Evolutionary conservation across 2,797 vertebrate species (phyloP), one percentile per base, ranked within the genome.

Genomic region (Rhinichthys osculus): DNA sequence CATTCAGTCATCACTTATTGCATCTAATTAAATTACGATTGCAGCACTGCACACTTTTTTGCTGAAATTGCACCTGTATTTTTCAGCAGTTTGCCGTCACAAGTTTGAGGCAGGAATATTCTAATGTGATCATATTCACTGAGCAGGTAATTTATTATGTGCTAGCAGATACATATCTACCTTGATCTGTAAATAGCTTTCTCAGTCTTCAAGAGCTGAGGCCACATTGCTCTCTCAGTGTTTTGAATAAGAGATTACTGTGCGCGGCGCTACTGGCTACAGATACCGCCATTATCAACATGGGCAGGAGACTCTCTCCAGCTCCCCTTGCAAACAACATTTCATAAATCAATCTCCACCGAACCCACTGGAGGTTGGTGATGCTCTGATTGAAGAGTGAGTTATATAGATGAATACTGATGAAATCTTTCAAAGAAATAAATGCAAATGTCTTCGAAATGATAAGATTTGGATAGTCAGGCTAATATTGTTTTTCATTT

Each of bases 301-400:
- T 83, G 62, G 82, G 82, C 86, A 71, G 84, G 87, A 87, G 82
- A 71, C 70, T 67, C 52, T 89, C 79, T 81, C n/a, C 83, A 76
- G 81, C 82, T 84, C 76, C 59, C 73, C 42, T 86, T 69, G 71
- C 42, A 64, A 90, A 90, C 81, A 90, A 90, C 81, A 86, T 62
- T 80, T 87, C 84, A 87, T 89, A 86, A 89, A 90, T 90, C 89
- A 90, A 81, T 84, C 86, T 90, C 54, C 52, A 40, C 17, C 40
- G 16, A 73, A 80, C 79, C 66, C 78, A 78, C 82, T 72, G 82
- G 74, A 89, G 59, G 85, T 70, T 87, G 88, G 84, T 64, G 74
- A 89, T 89, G 73, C 64, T 33, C 81, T 57, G 81, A 86, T 86
- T 89, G 82, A 88, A 71, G 86, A 84, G 73, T 30, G 83, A 81